Percentiles rank a stretch among this genome's conserved stretches.
Evolutionary conservation across 2,888 invertebrate genomes (phyloP).

Genomic region (Tipula helvola): DNA sequence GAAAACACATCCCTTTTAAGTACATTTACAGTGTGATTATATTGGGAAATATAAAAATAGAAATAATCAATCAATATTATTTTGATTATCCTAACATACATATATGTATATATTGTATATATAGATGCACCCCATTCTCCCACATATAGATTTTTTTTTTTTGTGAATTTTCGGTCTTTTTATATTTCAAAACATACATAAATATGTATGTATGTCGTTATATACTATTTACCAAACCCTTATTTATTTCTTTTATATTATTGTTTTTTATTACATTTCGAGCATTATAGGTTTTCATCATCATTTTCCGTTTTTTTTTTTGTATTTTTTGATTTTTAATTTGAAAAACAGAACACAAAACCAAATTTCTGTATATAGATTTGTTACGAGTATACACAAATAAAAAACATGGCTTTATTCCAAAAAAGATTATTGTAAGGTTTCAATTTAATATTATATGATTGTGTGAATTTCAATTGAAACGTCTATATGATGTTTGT

Average conservation of each 20-base stretch:
- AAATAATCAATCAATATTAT: neutral
- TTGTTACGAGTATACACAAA: neutral
- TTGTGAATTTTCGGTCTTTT: neutral
- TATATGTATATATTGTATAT: neutral
- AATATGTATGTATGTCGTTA: neutral
- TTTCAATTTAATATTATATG: neutral
- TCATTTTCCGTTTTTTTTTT: neutral
- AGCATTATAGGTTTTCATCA: constrained; percentile 4
- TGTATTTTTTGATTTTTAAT: neutral
- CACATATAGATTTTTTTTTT: neutral
- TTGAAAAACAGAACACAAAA: neutral
- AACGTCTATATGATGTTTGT: neutral
- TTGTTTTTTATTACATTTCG: constrained; percentile 4
- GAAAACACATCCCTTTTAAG: neutral
- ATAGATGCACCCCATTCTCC: neutral
- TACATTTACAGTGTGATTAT: neutral
- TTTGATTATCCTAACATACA: neutral
- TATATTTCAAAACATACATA: neutral
- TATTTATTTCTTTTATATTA: neutral
- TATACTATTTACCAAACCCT: neutral
- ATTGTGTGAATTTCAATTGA: neutral
- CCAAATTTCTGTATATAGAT: neutral
- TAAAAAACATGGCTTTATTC: neutral
- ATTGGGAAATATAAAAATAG: neutral
- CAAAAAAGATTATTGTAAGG: neutral